A percentile compares a stretch with the other conserved stretches of the same genome.
phyloP scores from a whole-genome alignment of 2,888 invertebrate species.

The Maniola hyperantus region DNA sequence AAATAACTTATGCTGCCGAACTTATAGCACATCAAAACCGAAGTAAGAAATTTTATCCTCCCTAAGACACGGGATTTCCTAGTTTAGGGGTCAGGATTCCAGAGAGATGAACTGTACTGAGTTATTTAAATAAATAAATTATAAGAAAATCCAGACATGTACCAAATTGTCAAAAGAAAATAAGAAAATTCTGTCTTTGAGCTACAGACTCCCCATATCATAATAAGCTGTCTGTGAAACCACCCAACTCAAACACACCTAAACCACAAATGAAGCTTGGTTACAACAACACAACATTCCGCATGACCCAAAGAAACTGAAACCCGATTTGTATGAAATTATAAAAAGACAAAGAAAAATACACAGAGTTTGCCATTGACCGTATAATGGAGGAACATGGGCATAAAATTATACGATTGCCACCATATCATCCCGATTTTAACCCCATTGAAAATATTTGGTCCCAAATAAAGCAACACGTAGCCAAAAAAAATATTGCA shows the following conservation, averaged over 20 bases:
- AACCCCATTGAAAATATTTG: neutral
- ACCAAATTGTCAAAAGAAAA: too few relatives aligned
- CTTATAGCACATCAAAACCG: too few relatives aligned
- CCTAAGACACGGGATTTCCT: too few relatives aligned
- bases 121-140: too few relatives aligned
- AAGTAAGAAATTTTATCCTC: too few relatives aligned
- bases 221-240: conserved; percentile 1
- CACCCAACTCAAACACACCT: conserved; percentile 4
- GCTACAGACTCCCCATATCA: conserved; percentile 1
- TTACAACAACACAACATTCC: conserved; percentile 4
- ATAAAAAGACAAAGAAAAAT: neutral
- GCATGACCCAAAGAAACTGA: conserved; percentile 1
- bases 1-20: too few relatives aligned
- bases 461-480: too few relatives aligned
- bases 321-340: neutral
- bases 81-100: too few relatives aligned
- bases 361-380: neutral
- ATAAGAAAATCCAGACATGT: too few relatives aligned
- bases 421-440: neutral
- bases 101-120: too few relatives aligned
- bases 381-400: neutral
- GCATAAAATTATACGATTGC: neutral
- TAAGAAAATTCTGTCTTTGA: too few relatives aligned
- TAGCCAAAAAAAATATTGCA: too few relatives aligned
- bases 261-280: conserved; percentile 4